A percentile compares a stretch with the other conserved stretches of the same genome.
Evolutionary conservation across 2,888 invertebrate genomes (phyloP).

Genomic region (Emmelina monodactyla): DNA sequence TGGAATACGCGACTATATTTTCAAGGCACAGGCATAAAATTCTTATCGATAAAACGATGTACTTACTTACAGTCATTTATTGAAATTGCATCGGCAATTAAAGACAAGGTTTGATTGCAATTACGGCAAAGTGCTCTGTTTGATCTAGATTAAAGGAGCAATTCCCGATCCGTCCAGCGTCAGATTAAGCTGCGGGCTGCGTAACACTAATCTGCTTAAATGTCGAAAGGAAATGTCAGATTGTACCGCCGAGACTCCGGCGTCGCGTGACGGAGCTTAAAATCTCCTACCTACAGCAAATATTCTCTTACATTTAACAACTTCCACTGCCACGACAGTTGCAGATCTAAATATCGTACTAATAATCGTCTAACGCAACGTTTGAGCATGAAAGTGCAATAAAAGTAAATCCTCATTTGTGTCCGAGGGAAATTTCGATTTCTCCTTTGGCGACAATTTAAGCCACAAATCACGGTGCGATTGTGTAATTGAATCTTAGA

Average conservation of each 20-base stretch:
- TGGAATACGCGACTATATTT: no score
- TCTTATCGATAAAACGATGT: no score
- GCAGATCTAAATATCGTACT: no score
- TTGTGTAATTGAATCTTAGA: constrained; percentile 45
- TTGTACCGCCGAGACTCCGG: constrained; percentile 54
- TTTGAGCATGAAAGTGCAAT: no score
- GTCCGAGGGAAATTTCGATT: not conserved
- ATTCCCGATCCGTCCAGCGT: constrained; percentile 56
- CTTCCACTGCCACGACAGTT: no score
- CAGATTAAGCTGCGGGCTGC: constrained; percentile 59
- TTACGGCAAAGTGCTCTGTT: no score
- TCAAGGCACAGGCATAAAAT: no score
- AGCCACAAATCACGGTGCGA: constrained; percentile 21
- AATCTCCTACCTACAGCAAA: constrained; percentile 34
- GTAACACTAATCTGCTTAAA: constrained; percentile 64
- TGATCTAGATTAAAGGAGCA: constrained; percentile 53
- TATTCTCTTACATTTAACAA: no score
- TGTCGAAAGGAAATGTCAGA: constrained; percentile 67
- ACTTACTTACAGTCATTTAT: no score
- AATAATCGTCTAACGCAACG: no score
- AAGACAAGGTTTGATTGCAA: no score
- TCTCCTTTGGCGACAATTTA: constrained; percentile 16
- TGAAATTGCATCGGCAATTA: no score
- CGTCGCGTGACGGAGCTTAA: constrained; percentile 49
- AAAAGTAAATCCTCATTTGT: not conserved